Evolutionary conservation across 2,888 invertebrate species (phyloP).

Genomic region (Sipha maydis): DNA sequence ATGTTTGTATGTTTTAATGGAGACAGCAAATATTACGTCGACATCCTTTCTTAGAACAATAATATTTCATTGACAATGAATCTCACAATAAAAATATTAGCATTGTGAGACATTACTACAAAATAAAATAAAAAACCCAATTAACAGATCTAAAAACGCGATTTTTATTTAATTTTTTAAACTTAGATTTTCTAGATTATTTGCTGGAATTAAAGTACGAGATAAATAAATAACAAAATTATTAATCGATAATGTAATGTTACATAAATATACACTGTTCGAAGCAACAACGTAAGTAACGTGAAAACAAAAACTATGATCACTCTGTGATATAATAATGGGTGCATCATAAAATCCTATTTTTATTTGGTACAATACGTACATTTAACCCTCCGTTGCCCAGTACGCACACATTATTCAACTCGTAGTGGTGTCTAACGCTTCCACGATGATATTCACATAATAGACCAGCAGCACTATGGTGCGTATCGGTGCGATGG

Average conservation of each 20-base stretch:
- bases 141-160: too few relatives aligned
- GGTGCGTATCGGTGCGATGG: constrained; percentile 51
- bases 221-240: too few relatives aligned
- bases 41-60: background rate
- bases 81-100: background rate
- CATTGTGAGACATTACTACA: too few relatives aligned
- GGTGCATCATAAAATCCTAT: background rate
- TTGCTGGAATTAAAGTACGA: too few relatives aligned
- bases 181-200: too few relatives aligned
- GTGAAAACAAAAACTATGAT: too few relatives aligned
- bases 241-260: too few relatives aligned
- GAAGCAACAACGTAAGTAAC: too few relatives aligned
- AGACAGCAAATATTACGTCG: background rate
- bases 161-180: too few relatives aligned
- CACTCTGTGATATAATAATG: too few relatives aligned
- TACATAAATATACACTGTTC: too few relatives aligned
- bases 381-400: background rate
- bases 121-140: too few relatives aligned
- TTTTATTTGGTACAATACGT: background rate
- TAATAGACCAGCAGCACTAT: constrained; percentile 21
- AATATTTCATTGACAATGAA: background rate
- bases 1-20: background rate
- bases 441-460: constrained; percentile 42
- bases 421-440: constrained; percentile 1
- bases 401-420: background rate